These are phyloP conservation scores for Oreochromis aureus DNA, from an alignment of 2,113 vertebrate species.

Conservation along the genomic window DNA sequence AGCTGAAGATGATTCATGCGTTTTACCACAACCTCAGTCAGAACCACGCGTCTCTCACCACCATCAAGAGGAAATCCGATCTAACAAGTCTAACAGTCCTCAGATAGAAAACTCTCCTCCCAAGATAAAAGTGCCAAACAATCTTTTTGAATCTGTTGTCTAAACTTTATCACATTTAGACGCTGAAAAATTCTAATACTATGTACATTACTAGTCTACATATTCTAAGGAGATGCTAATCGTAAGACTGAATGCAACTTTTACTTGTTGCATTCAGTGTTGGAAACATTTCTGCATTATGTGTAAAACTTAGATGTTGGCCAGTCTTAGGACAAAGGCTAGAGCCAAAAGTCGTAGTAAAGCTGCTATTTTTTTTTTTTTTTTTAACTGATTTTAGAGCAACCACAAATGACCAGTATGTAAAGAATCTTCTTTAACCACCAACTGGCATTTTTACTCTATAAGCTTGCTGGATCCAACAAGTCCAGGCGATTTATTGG, in stretches of 20 bases:
- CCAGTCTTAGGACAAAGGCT: neutral
- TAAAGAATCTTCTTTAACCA: neutral
- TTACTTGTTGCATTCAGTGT: neutral
- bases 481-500: neutral
- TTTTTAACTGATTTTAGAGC: neutral
- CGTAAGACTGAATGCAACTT: neutral
- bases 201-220: neutral
- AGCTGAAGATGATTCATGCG: neutral
- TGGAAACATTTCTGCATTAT: neutral
- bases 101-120: neutral
- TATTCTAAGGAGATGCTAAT: neutral
- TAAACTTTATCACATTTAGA: neutral
- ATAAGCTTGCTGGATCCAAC: neutral
- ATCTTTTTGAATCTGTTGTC: neutral
- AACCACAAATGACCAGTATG: neutral
- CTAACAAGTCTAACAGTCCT: neutral
- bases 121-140: neutral
- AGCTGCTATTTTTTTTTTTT: neutral
- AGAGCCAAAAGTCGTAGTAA: neutral
- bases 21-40: slow-evolving; percentile 2
- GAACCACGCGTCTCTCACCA: neutral
- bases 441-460: neutral
- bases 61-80: neutral
- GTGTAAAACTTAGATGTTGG: neutral
- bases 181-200: neutral